phyloP scores from a whole-genome alignment of 1,140 invertebrate species.

The Proctacanthus coquilletti region DNA sequence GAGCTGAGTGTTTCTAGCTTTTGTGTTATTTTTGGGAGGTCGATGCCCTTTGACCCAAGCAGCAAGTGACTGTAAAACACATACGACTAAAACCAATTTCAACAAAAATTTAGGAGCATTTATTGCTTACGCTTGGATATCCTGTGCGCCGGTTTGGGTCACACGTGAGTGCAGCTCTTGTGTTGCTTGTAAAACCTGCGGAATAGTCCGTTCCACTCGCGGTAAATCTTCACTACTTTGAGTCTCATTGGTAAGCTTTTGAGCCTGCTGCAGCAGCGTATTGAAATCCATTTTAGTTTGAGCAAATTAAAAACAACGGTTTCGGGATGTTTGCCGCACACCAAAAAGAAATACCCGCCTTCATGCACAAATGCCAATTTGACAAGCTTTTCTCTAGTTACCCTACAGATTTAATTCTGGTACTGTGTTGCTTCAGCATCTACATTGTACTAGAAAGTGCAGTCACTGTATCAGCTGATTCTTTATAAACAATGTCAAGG shows the following conservation, averaged over 20 bases:
- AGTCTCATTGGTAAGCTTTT: slow-evolving; percentile 76
- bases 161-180: slow-evolving; percentile 76
- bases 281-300: slow-evolving; percentile 56
- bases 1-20: slow-evolving; percentile 78
- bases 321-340: too few species aligned
- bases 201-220: slow-evolving; percentile 75
- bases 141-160: slow-evolving; percentile 65
- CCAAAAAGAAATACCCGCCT: too few species aligned
- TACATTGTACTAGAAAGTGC: too few species aligned
- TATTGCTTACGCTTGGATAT: slow-evolving; percentile 80
- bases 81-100: background rate
- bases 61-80: slow-evolving; percentile 61
- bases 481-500: too few species aligned
- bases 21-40: slow-evolving; percentile 80
- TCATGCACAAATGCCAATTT: too few species aligned
- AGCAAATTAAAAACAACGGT: too few species aligned
- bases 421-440: too few species aligned
- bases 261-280: slow-evolving; percentile 76
- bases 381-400: too few species aligned
- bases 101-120: too few species aligned
- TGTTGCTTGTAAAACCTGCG: slow-evolving; percentile 82
- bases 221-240: slow-evolving; percentile 68
- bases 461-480: too few species aligned
- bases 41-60: slow-evolving; percentile 80
- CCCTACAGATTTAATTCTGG: too few species aligned